Conservation (phyloP, 2,888 invertebrate genomes). For the Apotomis capreana region DNA sequence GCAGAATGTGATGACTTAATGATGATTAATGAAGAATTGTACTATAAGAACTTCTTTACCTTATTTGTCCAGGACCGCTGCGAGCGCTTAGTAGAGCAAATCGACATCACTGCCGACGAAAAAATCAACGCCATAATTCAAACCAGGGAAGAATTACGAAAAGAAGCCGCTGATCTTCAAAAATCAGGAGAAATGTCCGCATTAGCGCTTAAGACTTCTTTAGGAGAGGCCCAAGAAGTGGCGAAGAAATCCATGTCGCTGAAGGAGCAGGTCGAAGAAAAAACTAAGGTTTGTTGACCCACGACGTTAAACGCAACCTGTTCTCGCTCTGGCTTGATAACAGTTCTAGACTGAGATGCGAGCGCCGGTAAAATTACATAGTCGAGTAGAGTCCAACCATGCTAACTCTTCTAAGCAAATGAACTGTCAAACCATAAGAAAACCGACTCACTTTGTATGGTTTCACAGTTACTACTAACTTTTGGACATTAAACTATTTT, state of each 20-base stretch:
- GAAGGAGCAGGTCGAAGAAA: conserved; percentile 65
- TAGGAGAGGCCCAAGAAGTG: conserved; percentile 73
- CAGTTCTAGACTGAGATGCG: background rate
- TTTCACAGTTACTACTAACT: background rate
- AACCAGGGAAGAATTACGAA: conserved; percentile 70
- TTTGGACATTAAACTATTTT: too few species aligned
- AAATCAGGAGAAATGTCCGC: conserved; percentile 73
- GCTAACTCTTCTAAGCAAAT: background rate
- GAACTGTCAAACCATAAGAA: too few species aligned
- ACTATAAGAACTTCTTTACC: background rate
- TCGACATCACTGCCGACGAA: conserved; percentile 77
- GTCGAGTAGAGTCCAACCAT: background rate
- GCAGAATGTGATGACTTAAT: too few species aligned
- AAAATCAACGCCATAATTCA: conserved; percentile 79
- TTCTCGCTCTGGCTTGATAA: conserved; percentile 21
- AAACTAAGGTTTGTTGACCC: conserved; percentile 68
- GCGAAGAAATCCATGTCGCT: conserved; percentile 65
- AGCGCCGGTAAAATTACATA: background rate
- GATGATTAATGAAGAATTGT: too few species aligned
- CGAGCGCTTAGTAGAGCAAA: conserved; percentile 79
- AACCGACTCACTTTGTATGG: background rate
- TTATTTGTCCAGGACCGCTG: conserved; percentile 71
- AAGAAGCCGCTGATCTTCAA: conserved; percentile 71
- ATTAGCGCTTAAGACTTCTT: conserved; percentile 71
- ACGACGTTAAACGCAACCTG: conserved; percentile 34